Evolutionary conservation across 2,888 invertebrate genomes (phyloP), one percentile per base, ranked within the genome.

Genomic region (Tanytarsus gracilentus): DNA sequence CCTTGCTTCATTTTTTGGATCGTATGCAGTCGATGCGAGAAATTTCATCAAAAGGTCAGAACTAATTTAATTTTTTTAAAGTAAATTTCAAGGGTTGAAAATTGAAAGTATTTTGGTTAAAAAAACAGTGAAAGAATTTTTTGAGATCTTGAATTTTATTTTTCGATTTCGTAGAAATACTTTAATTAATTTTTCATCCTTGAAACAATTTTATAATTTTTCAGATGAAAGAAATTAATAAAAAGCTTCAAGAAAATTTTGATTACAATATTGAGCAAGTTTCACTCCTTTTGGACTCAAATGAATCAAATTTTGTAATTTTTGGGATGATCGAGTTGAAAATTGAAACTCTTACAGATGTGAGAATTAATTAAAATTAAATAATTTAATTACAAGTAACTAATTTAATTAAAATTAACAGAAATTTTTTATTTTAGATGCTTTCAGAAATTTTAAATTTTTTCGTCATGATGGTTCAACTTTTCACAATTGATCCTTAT

Each of bases 401-500:
- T n/a, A n/a, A n/a, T n/a, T n/a, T n/a, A n/a, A n/a, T n/a, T n/a
- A n/a, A n/a, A n/a, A n/a, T n/a, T n/a, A n/a, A n/a, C n/a, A n/a
- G n/a, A n/a, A n/a, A n/a, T n/a, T n/a, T n/a, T 18, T 4, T 14
- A 18, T 44, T 44, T 44, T 44, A 44, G 44, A 44, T 44, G 44
- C 9, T 44, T 2, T 16, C 18, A 23, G 44, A 16, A 21, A 21
- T 44, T 1, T 18, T 44, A 18, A 44, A 44, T 21, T 44, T 44
- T 18, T 44, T 44, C 9, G 21, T 44, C 1, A 44, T 44, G 44
- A 44, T 44, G 44, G 18, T 44, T 44, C 44, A 44, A 44, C 44
- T 44, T 4, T 44, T 44, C 2, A 21, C 18, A 3, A 9, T 44
- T 5, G n/a, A 44, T 44, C 44, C 44, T n/a, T n/a, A n/a, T n/a